Evolutionary conservation across 2,113 vertebrate species (phyloP), one percentile per base, ranked within the genome.

Genomic region (Phoxinus phoxinus): DNA sequence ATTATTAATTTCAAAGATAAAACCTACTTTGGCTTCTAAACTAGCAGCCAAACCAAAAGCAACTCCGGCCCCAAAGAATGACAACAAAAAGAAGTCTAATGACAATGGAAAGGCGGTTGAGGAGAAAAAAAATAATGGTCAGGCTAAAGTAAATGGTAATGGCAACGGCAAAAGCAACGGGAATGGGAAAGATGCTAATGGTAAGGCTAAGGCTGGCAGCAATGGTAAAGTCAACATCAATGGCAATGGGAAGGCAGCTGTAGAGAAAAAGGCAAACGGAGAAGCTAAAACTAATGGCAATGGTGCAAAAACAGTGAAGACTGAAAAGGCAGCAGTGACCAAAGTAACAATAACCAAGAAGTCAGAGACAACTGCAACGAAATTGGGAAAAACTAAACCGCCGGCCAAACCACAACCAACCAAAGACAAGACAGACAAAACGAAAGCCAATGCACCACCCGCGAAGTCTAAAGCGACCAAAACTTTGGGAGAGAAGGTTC

Each of bases 1-100:
- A n/a, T 1, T 89, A 81, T 88, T 94, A 44, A 85, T 94, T 72
- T 93, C 92, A 56, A 94, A 93, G 88, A 93, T 93, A 89, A 94
- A 92, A 86, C 89, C 89, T 67, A 94, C 91, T 61, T 37, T 89
- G 85, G 75, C 85, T 27, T 53, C 86, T 85, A 94, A 93, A 76
- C 2, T 71, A 81, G 85, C 27, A 85, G 48, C 92, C 67, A 93
- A 92, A 83, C 19, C 92, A 17, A 95, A 94, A 85, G 88, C 89
- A 1, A 91, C 92, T 82, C 86, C 89, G 67, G 88, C 91, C 81
- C 84, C 89, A 19, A 92, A 91, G 87, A 86, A 67, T 74, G 79
- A 80, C 25, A 79, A 53, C 71, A 74, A 74, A 78, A 90, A 89
- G 82, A 90, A 86, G 46, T 37, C 44, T 44, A 86, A 84, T 86